Evolutionary conservation across 2,888 invertebrate genomes (phyloP).

Genomic region (Dastarcus helophoroides): DNA sequence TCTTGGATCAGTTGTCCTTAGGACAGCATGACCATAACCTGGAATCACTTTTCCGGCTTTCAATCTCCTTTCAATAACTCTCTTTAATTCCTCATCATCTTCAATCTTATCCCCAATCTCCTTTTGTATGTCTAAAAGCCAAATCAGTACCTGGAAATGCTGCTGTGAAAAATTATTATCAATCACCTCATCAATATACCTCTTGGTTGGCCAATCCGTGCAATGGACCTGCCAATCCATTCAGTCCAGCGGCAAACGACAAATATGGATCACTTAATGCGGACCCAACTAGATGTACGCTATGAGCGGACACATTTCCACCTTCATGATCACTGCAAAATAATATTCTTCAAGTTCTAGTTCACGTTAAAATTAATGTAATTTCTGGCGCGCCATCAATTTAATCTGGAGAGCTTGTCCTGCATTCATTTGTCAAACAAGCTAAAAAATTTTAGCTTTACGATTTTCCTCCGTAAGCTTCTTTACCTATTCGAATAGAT

Average conservation of each 20-base stretch:
- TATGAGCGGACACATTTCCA: constrained; percentile 85
- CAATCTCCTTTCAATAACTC: constrained; percentile 46
- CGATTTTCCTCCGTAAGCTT: too few relatives aligned
- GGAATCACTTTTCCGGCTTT: constrained; percentile 82
- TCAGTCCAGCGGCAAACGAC: constrained; percentile 75
- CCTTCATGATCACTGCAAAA: constrained; percentile 66
- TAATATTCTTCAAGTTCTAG: too few relatives aligned
- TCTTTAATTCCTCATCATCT: constrained; percentile 54
- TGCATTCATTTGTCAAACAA: too few relatives aligned
- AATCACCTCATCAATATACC: too few relatives aligned
- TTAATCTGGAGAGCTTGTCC: too few relatives aligned
- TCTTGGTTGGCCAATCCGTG: constrained; percentile 84
- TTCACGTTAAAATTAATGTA: too few relatives aligned
- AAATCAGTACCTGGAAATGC: constrained; percentile 39
- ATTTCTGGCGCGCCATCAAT: too few relatives aligned
- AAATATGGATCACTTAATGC: constrained; percentile 80
- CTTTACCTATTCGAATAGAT: too few relatives aligned
- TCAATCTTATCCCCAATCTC: constrained; percentile 44
- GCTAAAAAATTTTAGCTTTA: too few relatives aligned
- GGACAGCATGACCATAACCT: constrained; percentile 82
- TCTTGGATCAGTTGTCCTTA: constrained; percentile 73
- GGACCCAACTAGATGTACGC: constrained; percentile 75
- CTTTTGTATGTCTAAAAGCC: constrained; percentile 11
- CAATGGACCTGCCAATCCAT: constrained; percentile 78
- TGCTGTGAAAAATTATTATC: too few relatives aligned